Percentiles rank a stretch among this genome's conserved stretches.
Conservation (phyloP, 1,140 invertebrate genomes). For the Cydia pomonella region DNA sequence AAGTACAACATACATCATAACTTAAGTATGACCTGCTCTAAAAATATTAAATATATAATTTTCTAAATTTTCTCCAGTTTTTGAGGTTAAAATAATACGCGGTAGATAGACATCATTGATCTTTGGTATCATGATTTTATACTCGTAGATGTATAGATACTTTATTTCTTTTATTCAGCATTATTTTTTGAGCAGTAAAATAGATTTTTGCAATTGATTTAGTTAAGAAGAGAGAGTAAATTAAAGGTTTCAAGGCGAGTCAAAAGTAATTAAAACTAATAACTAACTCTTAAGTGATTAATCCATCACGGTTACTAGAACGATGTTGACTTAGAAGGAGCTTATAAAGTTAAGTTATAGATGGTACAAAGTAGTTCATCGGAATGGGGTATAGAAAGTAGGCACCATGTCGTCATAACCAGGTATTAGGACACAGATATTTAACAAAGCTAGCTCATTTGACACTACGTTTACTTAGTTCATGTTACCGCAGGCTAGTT, state of each 20-base stretch:
- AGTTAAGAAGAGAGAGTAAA: not conserved
- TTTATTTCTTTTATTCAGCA: not conserved
- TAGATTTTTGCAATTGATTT: not conserved
- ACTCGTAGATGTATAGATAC: too few relatives aligned
- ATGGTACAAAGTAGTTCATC: not conserved
- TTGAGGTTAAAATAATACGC: too few relatives aligned
- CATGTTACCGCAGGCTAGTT: not conserved
- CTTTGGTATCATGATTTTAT: too few relatives aligned
- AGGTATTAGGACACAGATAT: not conserved
- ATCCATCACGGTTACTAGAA: constrained; percentile 23
- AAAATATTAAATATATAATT: too few relatives aligned
- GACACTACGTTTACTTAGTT: not conserved
- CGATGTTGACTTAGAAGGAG: constrained; percentile 25
- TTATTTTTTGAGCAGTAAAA: not conserved
- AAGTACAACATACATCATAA: too few relatives aligned
- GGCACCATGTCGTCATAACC: not conserved
- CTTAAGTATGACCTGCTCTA: too few relatives aligned
- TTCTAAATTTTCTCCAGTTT: too few relatives aligned
- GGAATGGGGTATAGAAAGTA: not conserved
- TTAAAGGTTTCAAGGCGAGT: not conserved
- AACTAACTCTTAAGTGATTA: constrained; percentile 21
- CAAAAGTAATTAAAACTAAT: constrained; percentile 26
- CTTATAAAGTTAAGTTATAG: constrained; percentile 26
- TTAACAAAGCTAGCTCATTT: not conserved
- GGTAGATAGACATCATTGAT: too few relatives aligned